phyloP scores from a whole-genome alignment of 2,888 invertebrate genomes.

The Cataglyphis cursor region DNA sequence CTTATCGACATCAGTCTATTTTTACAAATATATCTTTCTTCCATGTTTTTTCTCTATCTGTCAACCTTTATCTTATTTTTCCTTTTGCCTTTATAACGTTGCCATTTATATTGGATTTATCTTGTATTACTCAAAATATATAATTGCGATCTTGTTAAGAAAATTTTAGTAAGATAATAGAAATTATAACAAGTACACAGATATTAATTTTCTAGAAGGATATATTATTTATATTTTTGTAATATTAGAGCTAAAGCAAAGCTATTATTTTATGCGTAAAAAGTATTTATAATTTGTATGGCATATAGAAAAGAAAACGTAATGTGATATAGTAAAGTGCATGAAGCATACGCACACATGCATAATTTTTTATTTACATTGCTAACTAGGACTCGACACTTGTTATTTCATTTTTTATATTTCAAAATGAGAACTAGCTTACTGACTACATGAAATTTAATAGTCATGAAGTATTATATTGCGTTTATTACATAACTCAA shows the following conservation, averaged over 20 bases:
- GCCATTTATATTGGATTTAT: slow-evolving; percentile 1
- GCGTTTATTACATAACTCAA: slow-evolving; percentile 32
- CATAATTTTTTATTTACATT: slow-evolving; percentile 33
- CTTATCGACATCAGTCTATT: slow-evolving; percentile 61
- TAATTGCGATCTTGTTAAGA: slow-evolving; percentile 26
- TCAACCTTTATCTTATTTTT: not conserved
- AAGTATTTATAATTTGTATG: slow-evolving; percentile 21
- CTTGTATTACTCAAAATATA: not conserved
- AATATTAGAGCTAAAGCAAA: not conserved
- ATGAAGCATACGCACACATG: not conserved
- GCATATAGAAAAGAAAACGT: not conserved
- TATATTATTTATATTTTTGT: slow-evolving; percentile 12
- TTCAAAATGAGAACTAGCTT: slow-evolving; percentile 29
- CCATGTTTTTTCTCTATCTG: slow-evolving; percentile 28
- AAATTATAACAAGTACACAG: not conserved
- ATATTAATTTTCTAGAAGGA: not conserved
- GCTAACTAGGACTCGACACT: slow-evolving; percentile 10
- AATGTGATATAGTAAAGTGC: slow-evolving; percentile 4
- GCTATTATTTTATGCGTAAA: slow-evolving; percentile 17
- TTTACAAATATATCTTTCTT: slow-evolving; percentile 58
- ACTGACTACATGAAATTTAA: slow-evolving; percentile 16
- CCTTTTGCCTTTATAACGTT: not conserved
- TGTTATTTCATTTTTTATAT: slow-evolving; percentile 43
- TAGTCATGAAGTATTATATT: slow-evolving; percentile 27
- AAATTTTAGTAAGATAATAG: slow-evolving; percentile 25